These are phyloP conservation scores for Beroe ovata DNA, from an alignment of 37 sponge, comb jelly and placozoan genomes.

Conservation along the genomic window DNA sequence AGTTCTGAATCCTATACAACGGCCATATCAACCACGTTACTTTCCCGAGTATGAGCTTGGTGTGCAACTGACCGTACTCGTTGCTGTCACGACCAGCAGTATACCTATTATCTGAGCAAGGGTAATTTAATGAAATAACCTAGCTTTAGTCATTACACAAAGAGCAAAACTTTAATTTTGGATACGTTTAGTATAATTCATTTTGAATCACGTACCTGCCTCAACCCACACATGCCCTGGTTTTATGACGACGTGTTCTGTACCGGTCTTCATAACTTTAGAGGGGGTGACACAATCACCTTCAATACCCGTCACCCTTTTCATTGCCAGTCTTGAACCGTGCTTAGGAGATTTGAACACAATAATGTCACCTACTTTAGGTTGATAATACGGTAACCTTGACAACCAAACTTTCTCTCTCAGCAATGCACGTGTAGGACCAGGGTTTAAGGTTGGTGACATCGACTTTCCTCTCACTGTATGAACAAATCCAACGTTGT, in stretches of 20 bases:
- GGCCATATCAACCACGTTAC: conserved; percentile 63
- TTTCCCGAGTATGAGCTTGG: conserved; percentile 21
- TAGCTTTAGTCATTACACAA: too few species aligned
- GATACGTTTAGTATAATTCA: too few species aligned
- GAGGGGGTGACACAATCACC: conserved; percentile 1
- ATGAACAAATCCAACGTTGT: conserved; percentile 49
- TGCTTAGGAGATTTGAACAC: conserved; percentile 62
- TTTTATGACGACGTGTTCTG: neutral
- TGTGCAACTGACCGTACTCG: conserved; percentile 51
- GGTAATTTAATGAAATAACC: too few species aligned
- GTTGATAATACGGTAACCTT: neutral
- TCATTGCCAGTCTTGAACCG: conserved; percentile 30
- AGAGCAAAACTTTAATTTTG: too few species aligned
- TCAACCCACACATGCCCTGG: conserved; percentile 65
- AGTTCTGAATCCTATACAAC: conserved; percentile 28
- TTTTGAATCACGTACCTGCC: neutral
- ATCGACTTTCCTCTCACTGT: conserved; percentile 49
- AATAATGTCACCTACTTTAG: conserved; percentile 16
- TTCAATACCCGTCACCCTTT: neutral
- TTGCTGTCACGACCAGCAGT: conserved; percentile 57
- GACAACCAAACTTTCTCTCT: conserved; percentile 32
- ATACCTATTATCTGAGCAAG: conserved; percentile 18
- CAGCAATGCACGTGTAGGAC: conserved; percentile 51
- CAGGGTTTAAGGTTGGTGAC: conserved; percentile 50
- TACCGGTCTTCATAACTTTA: conserved; percentile 37